phyloP scores from a whole-genome alignment of 2,113 vertebrate genomes.

The Oriolus oriolus region DNA sequence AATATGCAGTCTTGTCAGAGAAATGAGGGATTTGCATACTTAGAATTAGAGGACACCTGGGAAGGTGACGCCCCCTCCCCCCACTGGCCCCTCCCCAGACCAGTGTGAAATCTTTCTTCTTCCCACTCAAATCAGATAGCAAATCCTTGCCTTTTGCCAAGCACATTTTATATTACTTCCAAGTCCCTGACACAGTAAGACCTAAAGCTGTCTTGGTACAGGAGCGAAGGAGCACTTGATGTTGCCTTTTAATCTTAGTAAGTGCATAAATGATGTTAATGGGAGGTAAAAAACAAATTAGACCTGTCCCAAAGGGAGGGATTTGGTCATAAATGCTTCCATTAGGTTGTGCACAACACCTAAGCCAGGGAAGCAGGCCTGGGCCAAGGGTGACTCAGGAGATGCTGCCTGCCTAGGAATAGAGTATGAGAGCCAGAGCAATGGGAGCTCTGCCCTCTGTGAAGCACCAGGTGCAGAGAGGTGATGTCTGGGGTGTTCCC shows the following conservation, averaged over 20 bases:
- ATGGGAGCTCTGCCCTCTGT: background rate
- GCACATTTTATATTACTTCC: background rate
- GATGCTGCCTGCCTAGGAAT: background rate
- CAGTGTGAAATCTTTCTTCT: background rate
- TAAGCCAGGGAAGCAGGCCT: background rate
- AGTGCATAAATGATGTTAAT: background rate
- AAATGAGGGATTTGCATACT: background rate
- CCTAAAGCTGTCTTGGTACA: background rate
- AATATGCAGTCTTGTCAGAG: background rate
- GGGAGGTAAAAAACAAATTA: background rate
- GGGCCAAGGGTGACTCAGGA: background rate
- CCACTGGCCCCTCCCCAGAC: background rate
- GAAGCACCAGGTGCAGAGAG: background rate
- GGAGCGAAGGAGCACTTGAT: rapidly evolving
- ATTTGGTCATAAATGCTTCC: background rate
- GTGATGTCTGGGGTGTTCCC: background rate
- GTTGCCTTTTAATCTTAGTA: background rate
- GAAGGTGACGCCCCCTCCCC: background rate
- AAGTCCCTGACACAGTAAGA: background rate
- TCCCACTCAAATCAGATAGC: background rate
- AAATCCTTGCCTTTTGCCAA: background rate
- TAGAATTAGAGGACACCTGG: background rate
- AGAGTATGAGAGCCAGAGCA: background rate
- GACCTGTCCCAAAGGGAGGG: background rate
- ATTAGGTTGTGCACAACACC: background rate